phyloP scores from a whole-genome alignment of 1,140 invertebrate genomes.

The Potamilus streckersoni region DNA sequence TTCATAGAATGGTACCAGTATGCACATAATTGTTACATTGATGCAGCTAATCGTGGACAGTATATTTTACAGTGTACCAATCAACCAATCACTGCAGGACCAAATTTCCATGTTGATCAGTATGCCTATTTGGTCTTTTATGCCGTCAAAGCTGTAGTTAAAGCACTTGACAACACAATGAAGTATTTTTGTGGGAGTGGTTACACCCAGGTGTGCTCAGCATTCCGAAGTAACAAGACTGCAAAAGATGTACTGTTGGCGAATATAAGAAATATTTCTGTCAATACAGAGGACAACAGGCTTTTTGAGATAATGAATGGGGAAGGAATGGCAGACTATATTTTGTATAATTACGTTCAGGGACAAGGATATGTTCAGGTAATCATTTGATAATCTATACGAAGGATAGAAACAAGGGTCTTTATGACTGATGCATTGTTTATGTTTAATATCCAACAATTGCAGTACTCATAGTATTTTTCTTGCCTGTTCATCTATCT shows the following conservation, averaged over 20 bases:
- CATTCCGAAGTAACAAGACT: constrained; percentile 31
- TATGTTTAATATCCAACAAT: not conserved
- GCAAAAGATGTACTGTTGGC: constrained; percentile 32
- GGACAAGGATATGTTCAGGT: constrained; percentile 32
- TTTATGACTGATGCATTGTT: not conserved
- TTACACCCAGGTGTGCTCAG: constrained; percentile 47
- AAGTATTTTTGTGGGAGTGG: constrained; percentile 38
- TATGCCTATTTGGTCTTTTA: constrained; percentile 44
- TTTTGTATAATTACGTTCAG: constrained; percentile 34
- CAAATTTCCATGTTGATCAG: constrained; percentile 27
- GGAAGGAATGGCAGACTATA: constrained; percentile 38
- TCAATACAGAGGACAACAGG: constrained; percentile 21
- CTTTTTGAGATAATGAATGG: constrained; percentile 44
- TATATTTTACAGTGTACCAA: constrained; percentile 41
- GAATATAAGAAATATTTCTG: constrained; percentile 35
- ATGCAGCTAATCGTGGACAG: constrained; percentile 31
- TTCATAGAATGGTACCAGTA: constrained; percentile 57
- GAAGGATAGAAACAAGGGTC: constrained; percentile 9
- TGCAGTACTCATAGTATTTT: too few species aligned
- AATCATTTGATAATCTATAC: constrained; percentile 12
- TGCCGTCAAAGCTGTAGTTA: constrained; percentile 44
- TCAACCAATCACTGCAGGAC: constrained; percentile 28
- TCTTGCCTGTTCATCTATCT: too few species aligned
- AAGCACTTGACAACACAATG: constrained; percentile 44
- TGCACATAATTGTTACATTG: constrained; percentile 51